Conservation (phyloP, 2,888 invertebrate genomes). For the Agrochola litura region DNA sequence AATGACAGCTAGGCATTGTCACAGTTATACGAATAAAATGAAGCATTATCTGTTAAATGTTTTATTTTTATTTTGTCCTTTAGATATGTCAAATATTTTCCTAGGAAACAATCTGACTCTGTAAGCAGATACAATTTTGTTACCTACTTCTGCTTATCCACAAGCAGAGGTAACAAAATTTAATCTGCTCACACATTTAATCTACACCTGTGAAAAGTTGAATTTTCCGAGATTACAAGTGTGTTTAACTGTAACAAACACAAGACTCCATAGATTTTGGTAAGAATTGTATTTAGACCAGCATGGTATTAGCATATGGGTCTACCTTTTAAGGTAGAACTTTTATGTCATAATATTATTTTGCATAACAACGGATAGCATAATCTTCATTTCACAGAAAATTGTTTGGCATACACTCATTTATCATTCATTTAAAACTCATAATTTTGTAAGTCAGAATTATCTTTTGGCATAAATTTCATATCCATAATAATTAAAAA, state of each 20-base stretch:
- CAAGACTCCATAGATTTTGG: background rate
- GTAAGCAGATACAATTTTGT: background rate
- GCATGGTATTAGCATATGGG: background rate
- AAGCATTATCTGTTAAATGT: slow-evolving; percentile 1
- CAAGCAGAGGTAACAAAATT: background rate
- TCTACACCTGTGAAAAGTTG: background rate
- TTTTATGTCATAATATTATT: too few species aligned
- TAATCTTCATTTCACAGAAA: too few species aligned
- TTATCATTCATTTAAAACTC: too few species aligned
- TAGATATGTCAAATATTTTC: background rate
- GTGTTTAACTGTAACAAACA: background rate
- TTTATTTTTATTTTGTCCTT: slow-evolving; percentile 6
- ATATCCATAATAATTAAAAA: too few species aligned
- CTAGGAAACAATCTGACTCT: background rate
- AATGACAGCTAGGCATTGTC: slow-evolving; percentile 52
- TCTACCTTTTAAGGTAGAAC: too few species aligned
- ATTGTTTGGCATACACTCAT: too few species aligned
- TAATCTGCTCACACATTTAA: background rate
- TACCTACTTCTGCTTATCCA: background rate
- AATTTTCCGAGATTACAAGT: background rate
- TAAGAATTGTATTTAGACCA: background rate
- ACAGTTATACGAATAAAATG: slow-evolving; percentile 42
- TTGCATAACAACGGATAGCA: too few species aligned
- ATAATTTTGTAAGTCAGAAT: too few species aligned
- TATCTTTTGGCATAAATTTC: too few species aligned